phyloP scores from a whole-genome alignment of 2,888 invertebrate species.

The Leptinotarsa haldemani region DNA sequence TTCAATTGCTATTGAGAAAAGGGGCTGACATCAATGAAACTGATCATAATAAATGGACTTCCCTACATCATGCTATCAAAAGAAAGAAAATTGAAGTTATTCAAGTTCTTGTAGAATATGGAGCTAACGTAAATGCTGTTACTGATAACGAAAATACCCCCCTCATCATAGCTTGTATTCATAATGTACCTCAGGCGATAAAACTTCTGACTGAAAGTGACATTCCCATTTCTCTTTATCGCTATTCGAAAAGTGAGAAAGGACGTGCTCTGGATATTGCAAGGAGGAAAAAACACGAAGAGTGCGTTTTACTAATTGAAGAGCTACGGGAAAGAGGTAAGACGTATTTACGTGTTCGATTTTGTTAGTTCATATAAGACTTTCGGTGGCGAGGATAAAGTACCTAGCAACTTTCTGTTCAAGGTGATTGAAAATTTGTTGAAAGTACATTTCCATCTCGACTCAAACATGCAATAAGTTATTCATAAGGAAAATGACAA shows the following conservation, averaged over 20 bases:
- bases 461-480: too few species aligned
- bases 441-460: too few species aligned
- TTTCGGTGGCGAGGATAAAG: too few species aligned
- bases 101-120: constrained; percentile 17
- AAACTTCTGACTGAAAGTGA: constrained; percentile 8
- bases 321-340: too few species aligned
- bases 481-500: too few species aligned
- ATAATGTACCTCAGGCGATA: constrained; percentile 22
- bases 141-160: constrained; percentile 21
- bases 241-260: background rate
- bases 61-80: constrained; percentile 29
- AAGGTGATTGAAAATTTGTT: too few species aligned
- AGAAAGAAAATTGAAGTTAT: constrained; percentile 22
- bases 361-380: too few species aligned
- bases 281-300: background rate
- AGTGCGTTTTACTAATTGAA: background rate
- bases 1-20: constrained; percentile 17
- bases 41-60: constrained; percentile 20
- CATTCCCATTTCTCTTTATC: background rate
- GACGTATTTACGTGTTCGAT: too few species aligned
- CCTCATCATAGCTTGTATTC: constrained; percentile 21
- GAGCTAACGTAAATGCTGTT: constrained; percentile 15
- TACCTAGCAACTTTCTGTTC: too few species aligned
- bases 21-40: constrained; percentile 19
- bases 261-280: background rate